phyloP scores from a whole-genome alignment of 2,113 vertebrate species.

The Nothobranchius kuhntae region DNA sequence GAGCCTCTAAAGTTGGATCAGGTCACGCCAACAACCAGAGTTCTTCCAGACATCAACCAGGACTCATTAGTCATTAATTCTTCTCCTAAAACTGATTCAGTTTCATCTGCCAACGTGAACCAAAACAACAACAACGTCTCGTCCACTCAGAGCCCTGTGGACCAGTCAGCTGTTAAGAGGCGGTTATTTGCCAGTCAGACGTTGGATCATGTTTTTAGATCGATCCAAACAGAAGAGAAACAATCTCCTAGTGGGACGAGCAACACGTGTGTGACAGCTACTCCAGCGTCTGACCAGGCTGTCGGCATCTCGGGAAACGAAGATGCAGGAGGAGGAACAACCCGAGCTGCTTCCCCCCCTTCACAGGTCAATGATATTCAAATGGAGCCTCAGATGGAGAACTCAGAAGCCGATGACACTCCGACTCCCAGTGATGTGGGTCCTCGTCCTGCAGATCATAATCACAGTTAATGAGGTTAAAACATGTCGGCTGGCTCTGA shows the following conservation, averaged over 20 bases:
- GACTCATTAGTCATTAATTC: constrained; percentile 45
- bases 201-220: background rate
- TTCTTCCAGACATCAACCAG: constrained; percentile 54
- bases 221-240: constrained; percentile 1
- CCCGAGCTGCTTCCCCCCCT: background rate
- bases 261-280: background rate
- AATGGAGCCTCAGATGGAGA: background rate
- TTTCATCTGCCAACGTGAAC: constrained; percentile 14
- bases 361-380: constrained; percentile 1
- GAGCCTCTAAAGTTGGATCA: constrained; percentile 27
- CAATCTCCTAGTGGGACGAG: background rate
- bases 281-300: background rate
- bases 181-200: background rate
- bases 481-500: too few species aligned
- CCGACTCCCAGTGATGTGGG: background rate
- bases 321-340: background rate
- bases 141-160: background rate
- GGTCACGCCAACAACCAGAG: background rate
- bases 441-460: background rate
- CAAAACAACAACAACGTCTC: constrained; percentile 53
- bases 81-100: background rate
- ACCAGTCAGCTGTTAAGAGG: background rate
- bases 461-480: background rate
- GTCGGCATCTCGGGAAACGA: background rate
- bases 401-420: background rate